Evolutionary conservation across 2,888 invertebrate genomes (phyloP).

Genomic region (Druceiella hillmani): DNA sequence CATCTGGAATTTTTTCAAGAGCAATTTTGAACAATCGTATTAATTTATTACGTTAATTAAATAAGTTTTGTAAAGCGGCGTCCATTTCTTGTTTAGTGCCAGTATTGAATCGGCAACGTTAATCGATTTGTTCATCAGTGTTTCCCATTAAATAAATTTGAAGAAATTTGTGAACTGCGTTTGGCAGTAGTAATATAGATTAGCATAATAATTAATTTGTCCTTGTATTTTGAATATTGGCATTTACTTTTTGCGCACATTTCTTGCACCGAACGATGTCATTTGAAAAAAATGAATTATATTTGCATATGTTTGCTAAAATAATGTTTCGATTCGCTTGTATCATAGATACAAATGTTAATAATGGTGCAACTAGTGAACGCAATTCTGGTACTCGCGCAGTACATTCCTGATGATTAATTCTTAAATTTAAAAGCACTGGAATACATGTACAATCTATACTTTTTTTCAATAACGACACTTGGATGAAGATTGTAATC

Average conservation of each 20-base stretch:
- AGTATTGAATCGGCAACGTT: slow-evolving; percentile 18
- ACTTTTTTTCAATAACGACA: too few species aligned
- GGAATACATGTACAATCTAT: slow-evolving; percentile 5
- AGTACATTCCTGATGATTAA: too few species aligned
- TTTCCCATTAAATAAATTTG: slow-evolving; percentile 22
- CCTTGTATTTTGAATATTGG: slow-evolving; percentile 20
- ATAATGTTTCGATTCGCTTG: slow-evolving; percentile 17
- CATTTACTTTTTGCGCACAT: slow-evolving; percentile 17
- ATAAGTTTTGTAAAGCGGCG: slow-evolving; percentile 19
- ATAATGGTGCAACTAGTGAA: slow-evolving; percentile 12
- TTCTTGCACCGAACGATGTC: slow-evolving; percentile 22
- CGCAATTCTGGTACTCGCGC: slow-evolving; percentile 9
- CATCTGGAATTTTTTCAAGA: slow-evolving; percentile 20
- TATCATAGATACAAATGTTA: slow-evolving; percentile 9
- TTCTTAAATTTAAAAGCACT: too few species aligned
- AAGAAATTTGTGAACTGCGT: slow-evolving; percentile 20
- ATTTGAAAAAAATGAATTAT: slow-evolving; percentile 23
- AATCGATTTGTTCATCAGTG: slow-evolving; percentile 19
- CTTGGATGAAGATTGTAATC: not conserved
- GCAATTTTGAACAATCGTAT: slow-evolving; percentile 13
- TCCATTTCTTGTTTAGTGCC: slow-evolving; percentile 21
- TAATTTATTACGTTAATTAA: too few species aligned
- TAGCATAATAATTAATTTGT: slow-evolving; percentile 22
- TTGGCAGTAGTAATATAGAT: slow-evolving; percentile 16
- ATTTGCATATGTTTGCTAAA: slow-evolving; percentile 19